Evolutionary conservation across 2,888 invertebrate species (phyloP), one percentile per base, ranked within the genome.

Genomic region (Gryllus longicercus): DNA sequence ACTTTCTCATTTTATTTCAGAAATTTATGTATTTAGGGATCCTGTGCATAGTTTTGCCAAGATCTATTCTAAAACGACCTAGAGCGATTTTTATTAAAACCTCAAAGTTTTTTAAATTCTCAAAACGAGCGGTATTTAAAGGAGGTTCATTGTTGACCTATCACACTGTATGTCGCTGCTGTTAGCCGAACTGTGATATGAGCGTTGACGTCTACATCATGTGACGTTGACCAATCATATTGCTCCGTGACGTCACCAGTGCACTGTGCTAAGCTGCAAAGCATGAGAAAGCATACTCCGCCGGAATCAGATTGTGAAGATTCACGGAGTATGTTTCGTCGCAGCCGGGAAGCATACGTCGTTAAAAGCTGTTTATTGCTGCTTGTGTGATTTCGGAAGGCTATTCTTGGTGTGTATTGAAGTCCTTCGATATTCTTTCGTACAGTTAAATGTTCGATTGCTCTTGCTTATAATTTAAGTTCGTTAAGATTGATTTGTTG

Each of bases 201-300:
- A 38, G 38, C 38, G 38, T 38, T 38, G 38, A 38, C 38, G 38
- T 38, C 38, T 38, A 63, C 63, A n/a, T 63, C 63, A 5, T n/a
- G 63, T 12, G 63, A 63, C 63, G 63, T 63, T 63, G 63, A 63
- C 63, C 63, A 63, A 63, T 63, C 63, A 63, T n/a, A n/a, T 63
- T 63, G 63, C n/a, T 4, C 63, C 14, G n/a, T 63, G 63, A 63
- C 63, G 63, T 63, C 63, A 63, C n/a, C 63, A 63, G n/a, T 63
- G 63, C 63, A 63, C 63, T 63, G 63, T 63, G 63, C 63, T 14
- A 63, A 63, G 63, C 63, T 18, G 63, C 63, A 63, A 63, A 63
- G 16, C n/a, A 63, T n/a, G 63, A 63, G 63, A 63, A 63, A 63
- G 63, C 63, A 63, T n/a, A 63, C 63, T 63, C 63, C 63, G 8